phyloP scores from a whole-genome alignment of 2,113 vertebrate genomes.

The Pterocles orientalis region DNA sequence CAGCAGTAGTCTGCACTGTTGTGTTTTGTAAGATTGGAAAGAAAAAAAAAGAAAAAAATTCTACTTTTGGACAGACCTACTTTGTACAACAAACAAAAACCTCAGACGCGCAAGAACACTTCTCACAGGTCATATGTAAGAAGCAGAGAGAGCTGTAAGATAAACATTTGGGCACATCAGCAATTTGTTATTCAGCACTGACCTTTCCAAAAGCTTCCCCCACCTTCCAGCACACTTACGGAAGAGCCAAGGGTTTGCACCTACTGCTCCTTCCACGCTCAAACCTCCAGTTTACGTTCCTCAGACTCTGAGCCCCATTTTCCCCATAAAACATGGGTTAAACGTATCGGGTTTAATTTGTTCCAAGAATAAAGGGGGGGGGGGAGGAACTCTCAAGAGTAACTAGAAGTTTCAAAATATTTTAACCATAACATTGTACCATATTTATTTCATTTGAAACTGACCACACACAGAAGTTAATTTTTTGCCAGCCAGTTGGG shows the following conservation, averaged over 20 bases:
- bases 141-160: constrained; percentile 32
- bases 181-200: background rate
- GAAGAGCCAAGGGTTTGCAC: background rate
- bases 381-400: background rate
- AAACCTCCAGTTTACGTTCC: background rate
- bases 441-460: background rate
- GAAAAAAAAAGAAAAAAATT: background rate
- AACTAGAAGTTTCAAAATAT: background rate
- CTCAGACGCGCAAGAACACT: constrained; percentile 25
- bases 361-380: background rate
- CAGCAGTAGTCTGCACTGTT: background rate
- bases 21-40: background rate
- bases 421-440: background rate
- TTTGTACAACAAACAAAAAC: background rate
- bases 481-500: background rate
- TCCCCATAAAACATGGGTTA: background rate
- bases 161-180: constrained; percentile 28
- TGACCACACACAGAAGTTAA: background rate
- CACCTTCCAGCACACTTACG: background rate
- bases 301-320: background rate
- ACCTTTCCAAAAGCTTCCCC: constrained; percentile 23
- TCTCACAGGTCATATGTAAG: background rate
- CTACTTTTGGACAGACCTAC: background rate
- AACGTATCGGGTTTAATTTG: background rate
- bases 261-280: background rate